Evolutionary conservation across 2,888 invertebrate genomes (phyloP), one percentile per base, ranked within the genome.

Genomic region (Melanargia galathea): DNA sequence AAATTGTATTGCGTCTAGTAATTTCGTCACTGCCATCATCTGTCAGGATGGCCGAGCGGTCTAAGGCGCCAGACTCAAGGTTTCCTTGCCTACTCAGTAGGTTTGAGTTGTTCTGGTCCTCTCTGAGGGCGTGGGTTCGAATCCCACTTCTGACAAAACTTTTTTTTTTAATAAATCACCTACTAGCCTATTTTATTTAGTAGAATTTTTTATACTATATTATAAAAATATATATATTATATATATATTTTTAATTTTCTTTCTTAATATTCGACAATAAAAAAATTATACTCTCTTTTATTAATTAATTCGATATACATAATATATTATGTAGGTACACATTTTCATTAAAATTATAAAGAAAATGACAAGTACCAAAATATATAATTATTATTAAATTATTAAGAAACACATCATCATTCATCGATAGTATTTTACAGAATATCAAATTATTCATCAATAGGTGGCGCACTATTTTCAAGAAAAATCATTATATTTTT

Each of bases 41-140:
- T 30, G 65, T 65, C 65, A 67, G 63, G 65, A 65, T 67, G 62
- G 62, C 65, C 65, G 65, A 65, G 67, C 65, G 67, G 65, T 62
- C 65, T 64, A 64, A 64, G 61, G 64, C 96, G 96, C 89, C 89
- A 90, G 90, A 90, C 89, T 90, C 90, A 90, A 90, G 90, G 89
- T 83, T 61, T 62, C 73, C 87, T 87, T 87, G 82, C 81, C 85
- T 84, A 79, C 2, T 93, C 38, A 92, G 93, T 94, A 93, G 94
- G 94, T 94, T n/a, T 92, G 89, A 89, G 89, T 75, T 84, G 81
- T 90, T 90, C 89, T 88, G 95, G 95, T 95, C 95, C 94, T 93
- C 94, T 93, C 92, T 94, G 93, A 94, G 93, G 94, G 94, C 94
- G 94, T 94, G 94, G 94, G 94, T 94, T 94, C 94, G 94, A 94